Evolutionary conservation across 2,888 invertebrate genomes (phyloP).

Genomic region (Epinotia brunnichana): DNA sequence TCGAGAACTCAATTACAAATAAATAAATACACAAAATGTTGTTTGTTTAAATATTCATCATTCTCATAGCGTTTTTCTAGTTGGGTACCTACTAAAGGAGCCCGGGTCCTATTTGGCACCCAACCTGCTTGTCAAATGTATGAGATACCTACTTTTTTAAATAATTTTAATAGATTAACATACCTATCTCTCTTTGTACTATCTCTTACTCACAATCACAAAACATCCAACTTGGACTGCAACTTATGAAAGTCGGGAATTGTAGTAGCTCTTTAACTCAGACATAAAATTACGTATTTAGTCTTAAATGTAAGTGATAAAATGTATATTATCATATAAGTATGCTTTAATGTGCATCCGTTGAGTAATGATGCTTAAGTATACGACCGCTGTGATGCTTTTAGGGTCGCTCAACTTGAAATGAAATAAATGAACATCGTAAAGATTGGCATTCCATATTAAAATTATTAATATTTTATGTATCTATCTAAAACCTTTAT

Average conservation of each 20-base stretch:
- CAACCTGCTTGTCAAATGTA: too few species aligned
- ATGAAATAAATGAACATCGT: too few species aligned
- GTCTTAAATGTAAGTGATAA: conserved; percentile 12
- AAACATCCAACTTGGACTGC: background rate
- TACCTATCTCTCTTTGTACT: background rate
- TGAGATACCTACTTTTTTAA: too few species aligned
- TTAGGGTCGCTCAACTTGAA: background rate
- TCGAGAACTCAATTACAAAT: too few species aligned
- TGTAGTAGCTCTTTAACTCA: background rate
- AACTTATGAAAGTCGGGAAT: background rate
- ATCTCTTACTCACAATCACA: background rate
- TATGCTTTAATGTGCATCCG: conserved; percentile 5
- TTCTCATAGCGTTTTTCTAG: too few species aligned
- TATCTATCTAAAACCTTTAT: too few species aligned
- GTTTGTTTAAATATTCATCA: too few species aligned
- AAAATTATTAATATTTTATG: background rate
- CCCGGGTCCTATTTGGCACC: too few species aligned
- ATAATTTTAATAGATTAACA: too few species aligned
- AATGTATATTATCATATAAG: conserved; percentile 23
- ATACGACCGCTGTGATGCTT: conserved; percentile 4
- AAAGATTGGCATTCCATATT: too few species aligned
- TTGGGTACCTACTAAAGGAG: too few species aligned
- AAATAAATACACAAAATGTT: too few species aligned
- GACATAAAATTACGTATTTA: conserved; percentile 10
- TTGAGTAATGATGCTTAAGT: conserved; percentile 20